Evolutionary conservation across 2,113 vertebrate genomes (phyloP).

Genomic region (Cairina moschata): DNA sequence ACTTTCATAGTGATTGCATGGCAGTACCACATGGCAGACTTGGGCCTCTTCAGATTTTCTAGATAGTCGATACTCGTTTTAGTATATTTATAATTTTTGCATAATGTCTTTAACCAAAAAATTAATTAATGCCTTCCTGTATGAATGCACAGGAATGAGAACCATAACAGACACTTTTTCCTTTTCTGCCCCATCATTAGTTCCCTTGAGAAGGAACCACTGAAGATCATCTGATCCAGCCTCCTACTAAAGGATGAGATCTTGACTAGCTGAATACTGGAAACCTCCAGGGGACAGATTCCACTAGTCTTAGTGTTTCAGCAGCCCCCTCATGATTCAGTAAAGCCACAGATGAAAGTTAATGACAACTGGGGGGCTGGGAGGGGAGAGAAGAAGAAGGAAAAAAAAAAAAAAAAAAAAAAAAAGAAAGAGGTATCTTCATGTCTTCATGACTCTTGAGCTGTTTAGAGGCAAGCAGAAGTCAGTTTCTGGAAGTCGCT

Average conservation of each 20-base stretch:
- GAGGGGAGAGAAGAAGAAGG: too few relatives aligned
- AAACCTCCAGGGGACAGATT: background rate
- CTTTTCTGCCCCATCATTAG: background rate
- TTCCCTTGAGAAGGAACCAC: too few relatives aligned
- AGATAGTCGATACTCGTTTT: background rate
- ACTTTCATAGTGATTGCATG: background rate
- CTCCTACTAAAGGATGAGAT: background rate
- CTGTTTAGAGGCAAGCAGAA: background rate
- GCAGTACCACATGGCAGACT: background rate
- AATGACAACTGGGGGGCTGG: background rate
- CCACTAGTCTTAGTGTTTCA: background rate
- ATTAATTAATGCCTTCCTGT: background rate
- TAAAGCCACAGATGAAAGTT: background rate
- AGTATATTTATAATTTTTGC: background rate
- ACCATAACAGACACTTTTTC: background rate
- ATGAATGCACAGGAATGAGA: background rate
- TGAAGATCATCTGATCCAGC: background rate
- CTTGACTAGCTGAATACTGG: background rate
- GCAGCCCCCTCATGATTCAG: background rate
- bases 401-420: background rate
- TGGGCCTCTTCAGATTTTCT: background rate
- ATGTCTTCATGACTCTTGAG: background rate
- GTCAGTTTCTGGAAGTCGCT: background rate
- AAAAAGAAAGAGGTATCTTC: background rate
- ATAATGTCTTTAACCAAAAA: background rate